A percentile compares a stretch with the other conserved stretches of the same genome.
Conservation (phyloP, 2,888 invertebrate genomes). For the Octonoba sinensis region DNA sequence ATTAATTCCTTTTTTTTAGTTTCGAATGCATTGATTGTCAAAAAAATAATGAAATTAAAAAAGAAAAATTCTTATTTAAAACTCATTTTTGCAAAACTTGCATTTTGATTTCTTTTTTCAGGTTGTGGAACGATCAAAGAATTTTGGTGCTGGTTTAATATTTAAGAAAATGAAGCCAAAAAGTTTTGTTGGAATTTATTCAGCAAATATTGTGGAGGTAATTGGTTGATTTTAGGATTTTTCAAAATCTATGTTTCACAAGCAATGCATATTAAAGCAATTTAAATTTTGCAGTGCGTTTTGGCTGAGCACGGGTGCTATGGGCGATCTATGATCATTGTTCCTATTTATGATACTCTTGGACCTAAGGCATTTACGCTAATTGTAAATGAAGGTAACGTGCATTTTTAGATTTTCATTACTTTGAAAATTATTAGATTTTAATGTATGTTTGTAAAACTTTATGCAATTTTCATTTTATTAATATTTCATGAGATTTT, state of each 20-base stretch:
- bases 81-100: too few relatives aligned
- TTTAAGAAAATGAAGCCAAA: conserved; percentile 78
- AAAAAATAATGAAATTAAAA: too few relatives aligned
- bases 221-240: conserved; percentile 66
- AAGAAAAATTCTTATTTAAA: too few relatives aligned
- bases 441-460: too few relatives aligned
- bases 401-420: not conserved
- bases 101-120: not conserved
- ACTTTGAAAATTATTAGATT: not conserved
- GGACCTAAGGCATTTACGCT: conserved; percentile 97
- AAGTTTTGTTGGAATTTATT: conserved; percentile 91
- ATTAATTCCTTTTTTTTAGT: not conserved
- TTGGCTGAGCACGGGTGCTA: conserved; percentile 87
- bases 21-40: too few relatives aligned
- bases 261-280: not conserved
- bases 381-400: conserved; percentile 79
- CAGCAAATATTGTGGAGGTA: conserved; percentile 94
- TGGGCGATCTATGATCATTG: conserved; percentile 93
- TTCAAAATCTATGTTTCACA: too few relatives aligned
- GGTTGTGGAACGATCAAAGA: conserved; percentile 78
- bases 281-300: conserved; percentile 39
- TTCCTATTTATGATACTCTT: conserved; percentile 96
- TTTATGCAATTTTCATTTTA: too few relatives aligned
- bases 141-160: conserved; percentile 91
- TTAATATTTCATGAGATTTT: too few relatives aligned